Percentiles rank a stretch among this genome's conserved stretches.
phyloP scores from a whole-genome alignment of 2,888 invertebrate species.

The Monoplex corrugatus region DNA sequence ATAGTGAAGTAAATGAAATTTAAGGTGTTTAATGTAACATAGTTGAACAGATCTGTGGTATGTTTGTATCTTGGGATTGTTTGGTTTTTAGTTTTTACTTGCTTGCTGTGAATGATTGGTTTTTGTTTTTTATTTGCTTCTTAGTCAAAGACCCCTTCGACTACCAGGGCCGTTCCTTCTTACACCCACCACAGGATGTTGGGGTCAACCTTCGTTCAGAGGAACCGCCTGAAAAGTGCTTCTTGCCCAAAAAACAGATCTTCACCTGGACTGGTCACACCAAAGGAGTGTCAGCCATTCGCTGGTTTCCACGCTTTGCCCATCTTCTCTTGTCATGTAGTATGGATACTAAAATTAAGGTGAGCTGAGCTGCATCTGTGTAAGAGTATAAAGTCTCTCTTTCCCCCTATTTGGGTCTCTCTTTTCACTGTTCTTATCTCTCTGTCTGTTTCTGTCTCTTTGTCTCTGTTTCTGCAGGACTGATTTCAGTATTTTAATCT shows the following conservation, averaged over 20 bases:
- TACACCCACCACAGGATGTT: conserved; percentile 95
- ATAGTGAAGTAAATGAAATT: too few species aligned
- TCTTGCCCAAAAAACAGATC: conserved; percentile 96
- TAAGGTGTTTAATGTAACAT: too few species aligned
- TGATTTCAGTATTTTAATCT: background rate
- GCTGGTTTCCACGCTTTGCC: conserved; percentile 96
- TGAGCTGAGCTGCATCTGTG: too few species aligned
- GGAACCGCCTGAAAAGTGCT: conserved; percentile 96
- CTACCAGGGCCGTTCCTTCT: conserved; percentile 97
- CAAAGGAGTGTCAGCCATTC: conserved; percentile 96
- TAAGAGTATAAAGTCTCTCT: too few species aligned
- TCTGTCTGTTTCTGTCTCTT: background rate
- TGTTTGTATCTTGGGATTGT: too few species aligned
- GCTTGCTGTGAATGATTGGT: too few species aligned
- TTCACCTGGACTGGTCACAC: conserved; percentile 99
- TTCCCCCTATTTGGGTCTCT: background rate
- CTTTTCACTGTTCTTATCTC: background rate
- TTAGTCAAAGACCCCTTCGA: conserved; percentile 94
- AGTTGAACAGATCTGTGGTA: too few species aligned
- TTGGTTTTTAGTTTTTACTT: too few species aligned
- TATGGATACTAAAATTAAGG: conserved; percentile 98
- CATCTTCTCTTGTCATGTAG: conserved; percentile 97
- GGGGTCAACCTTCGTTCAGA: conserved; percentile 93
- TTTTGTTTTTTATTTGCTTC: conserved; percentile 62
- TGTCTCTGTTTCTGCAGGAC: too few species aligned